These are phyloP conservation scores for Heliocidaris erythrogramma DNA, from an alignment of 35 echinoderm and acorn worm species.

Conservation along the genomic window DNA sequence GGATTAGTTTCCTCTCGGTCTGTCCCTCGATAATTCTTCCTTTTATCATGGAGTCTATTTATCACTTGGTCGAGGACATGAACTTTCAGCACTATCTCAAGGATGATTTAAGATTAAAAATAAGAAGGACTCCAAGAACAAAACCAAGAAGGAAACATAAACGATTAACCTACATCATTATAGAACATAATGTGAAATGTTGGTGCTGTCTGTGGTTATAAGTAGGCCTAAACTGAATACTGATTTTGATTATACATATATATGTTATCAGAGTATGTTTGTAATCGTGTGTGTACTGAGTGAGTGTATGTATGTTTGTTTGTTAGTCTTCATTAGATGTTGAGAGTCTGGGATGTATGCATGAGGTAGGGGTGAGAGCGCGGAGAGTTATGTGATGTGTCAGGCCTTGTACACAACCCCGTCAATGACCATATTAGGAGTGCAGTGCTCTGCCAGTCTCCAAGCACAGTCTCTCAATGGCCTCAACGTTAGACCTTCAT, in stretches of 20 bases:
- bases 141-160: neutral
- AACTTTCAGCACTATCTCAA: neutral
- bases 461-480: neutral
- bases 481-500: neutral
- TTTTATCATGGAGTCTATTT: neutral
- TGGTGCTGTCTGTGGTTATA: neutral
- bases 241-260: neutral
- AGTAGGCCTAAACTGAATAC: neutral
- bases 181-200: neutral
- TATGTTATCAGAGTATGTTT: neutral
- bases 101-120: neutral
- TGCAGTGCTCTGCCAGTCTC: neutral
- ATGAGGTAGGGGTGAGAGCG: constrained; percentile 21
- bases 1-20: neutral
- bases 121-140: neutral
- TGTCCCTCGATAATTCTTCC: neutral
- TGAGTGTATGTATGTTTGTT: neutral
- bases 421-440: constrained; percentile 32
- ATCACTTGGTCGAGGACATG: neutral
- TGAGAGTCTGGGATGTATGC: neutral
- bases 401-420: constrained; percentile 38
- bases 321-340: neutral
- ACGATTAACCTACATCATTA: no score
- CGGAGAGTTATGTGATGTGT: constrained; percentile 42
- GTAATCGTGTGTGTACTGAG: neutral